Percentiles rank a stretch among this genome's conserved stretches.
phyloP scores from a whole-genome alignment of 2,113 vertebrate species.

The Tragelaphus buxtoni region DNA sequence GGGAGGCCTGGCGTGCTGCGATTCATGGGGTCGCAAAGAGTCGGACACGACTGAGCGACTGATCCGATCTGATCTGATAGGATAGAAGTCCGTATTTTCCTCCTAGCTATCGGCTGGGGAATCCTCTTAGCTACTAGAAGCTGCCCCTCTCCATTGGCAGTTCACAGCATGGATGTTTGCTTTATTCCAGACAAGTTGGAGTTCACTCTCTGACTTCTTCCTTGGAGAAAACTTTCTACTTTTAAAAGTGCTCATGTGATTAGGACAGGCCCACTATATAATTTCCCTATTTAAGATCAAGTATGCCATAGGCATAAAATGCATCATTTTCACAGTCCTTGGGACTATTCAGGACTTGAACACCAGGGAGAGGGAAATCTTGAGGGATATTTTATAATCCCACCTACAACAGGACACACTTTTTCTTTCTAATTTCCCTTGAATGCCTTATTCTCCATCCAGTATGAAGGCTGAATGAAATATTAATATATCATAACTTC shows the following conservation, averaged over 20 bases:
- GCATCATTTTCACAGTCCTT: not conserved
- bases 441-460: not conserved
- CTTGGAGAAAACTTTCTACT: not conserved
- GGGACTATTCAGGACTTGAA: not conserved
- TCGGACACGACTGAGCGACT: too few species aligned
- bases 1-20: too few species aligned
- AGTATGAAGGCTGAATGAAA: not conserved
- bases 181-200: not conserved
- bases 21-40: too few species aligned
- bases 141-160: not conserved
- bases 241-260: not conserved
- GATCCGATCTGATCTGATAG: not conserved
- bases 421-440: not conserved
- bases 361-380: not conserved
- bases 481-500: not conserved
- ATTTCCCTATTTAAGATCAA: constrained; percentile 3
- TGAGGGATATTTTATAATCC: not conserved
- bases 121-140: not conserved
- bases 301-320: not conserved
- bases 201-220: not conserved
- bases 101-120: not conserved
- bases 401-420: not conserved
- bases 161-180: not conserved
- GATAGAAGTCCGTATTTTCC: not conserved
- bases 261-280: not conserved